phyloP scores from a whole-genome alignment of 2,888 invertebrate species.

The Caenorhabditis sp. region DNA sequence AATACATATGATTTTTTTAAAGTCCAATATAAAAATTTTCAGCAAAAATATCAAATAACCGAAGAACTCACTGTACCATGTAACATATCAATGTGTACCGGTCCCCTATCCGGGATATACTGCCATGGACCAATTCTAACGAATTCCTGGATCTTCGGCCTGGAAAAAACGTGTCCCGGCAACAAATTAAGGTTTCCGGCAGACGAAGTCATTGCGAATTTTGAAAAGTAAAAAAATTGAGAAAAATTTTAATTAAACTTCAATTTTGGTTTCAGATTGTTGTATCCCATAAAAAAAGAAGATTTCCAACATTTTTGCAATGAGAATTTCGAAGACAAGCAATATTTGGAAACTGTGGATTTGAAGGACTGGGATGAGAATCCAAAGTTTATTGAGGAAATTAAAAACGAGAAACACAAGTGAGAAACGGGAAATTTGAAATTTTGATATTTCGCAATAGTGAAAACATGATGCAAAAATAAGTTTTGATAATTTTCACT shows the following conservation, averaged over 20 bases:
- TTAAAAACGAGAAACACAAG: conserved; percentile 62
- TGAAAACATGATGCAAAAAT: too few relatives aligned
- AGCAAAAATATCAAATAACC: conserved; percentile 8
- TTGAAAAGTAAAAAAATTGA: conserved; percentile 52
- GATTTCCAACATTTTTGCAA: conserved; percentile 73
- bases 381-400: conserved; percentile 58
- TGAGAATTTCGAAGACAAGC: conserved; percentile 68
- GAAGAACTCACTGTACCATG: conserved; percentile 66
- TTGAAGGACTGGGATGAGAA: conserved; percentile 70
- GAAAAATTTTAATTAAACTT: too few relatives aligned
- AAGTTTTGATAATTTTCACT: too few relatives aligned
- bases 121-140: conserved; percentile 69
- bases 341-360: conserved; percentile 65
- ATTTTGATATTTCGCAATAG: too few relatives aligned
- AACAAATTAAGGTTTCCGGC: conserved; percentile 64
- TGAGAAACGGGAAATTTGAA: too few relatives aligned
- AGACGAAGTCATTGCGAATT: conserved; percentile 64
- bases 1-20: background rate
- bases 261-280: conserved; percentile 46
- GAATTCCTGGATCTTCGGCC: conserved; percentile 66
- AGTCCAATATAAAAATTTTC: too few relatives aligned
- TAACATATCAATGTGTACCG: conserved; percentile 68
- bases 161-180: conserved; percentile 76
- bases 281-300: conserved; percentile 60
- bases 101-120: conserved; percentile 72